Percentiles rank a stretch among this genome's conserved stretches.
These are phyloP conservation scores for Eupristina koningsbergeri DNA, from an alignment of 1,140 invertebrate species.

Conservation along the genomic window DNA sequence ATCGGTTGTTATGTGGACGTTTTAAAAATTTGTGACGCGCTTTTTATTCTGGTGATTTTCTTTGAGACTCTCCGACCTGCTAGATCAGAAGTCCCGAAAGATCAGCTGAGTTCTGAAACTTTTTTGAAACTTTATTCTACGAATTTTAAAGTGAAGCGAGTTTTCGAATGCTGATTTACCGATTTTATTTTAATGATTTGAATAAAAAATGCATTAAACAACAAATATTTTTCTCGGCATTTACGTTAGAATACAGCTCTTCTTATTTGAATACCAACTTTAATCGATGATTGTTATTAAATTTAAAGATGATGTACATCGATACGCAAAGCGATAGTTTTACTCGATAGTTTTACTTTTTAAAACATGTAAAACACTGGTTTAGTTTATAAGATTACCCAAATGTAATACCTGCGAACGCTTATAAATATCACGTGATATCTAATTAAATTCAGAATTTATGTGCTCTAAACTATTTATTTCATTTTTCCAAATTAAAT, in stretches of 20 bases:
- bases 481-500: background rate
- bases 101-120: background rate
- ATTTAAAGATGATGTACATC: too few relatives aligned
- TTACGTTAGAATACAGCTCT: background rate
- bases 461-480: background rate
- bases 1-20: slow-evolving; percentile 2
- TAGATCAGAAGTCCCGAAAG: background rate
- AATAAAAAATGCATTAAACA: background rate
- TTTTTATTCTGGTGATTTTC: background rate
- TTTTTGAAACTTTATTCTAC: background rate
- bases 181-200: background rate
- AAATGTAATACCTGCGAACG: too few relatives aligned
- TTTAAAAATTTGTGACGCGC: too few relatives aligned
- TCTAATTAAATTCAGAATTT: background rate
- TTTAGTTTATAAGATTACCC: too few relatives aligned
- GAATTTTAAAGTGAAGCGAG: too few relatives aligned
- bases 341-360: too few relatives aligned
- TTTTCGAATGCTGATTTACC: background rate
- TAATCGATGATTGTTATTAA: too few relatives aligned
- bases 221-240: too few relatives aligned
- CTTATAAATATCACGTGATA: too few relatives aligned
- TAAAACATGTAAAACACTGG: too few relatives aligned
- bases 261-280: background rate
- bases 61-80: background rate
- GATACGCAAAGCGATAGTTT: too few relatives aligned